phyloP scores from a whole-genome alignment of 2,113 vertebrate genomes.

The Uria aalge region DNA sequence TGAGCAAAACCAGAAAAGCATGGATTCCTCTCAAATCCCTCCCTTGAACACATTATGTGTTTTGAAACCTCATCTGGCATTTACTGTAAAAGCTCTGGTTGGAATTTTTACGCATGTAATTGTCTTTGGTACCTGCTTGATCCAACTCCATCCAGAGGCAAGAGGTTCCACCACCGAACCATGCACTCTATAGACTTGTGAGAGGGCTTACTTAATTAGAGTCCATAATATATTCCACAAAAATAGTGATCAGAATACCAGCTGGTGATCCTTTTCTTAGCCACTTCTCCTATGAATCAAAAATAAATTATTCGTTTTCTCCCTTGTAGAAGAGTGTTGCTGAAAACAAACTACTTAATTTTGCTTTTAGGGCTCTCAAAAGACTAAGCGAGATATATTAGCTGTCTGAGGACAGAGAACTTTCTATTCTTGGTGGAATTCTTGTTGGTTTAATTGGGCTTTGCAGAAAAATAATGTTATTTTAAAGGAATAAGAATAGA shows the following conservation, averaged over 20 bases:
- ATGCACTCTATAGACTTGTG: neutral
- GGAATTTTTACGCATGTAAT: neutral
- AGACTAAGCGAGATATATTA: constrained; percentile 15
- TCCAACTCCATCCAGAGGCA: neutral
- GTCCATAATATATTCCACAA: neutral
- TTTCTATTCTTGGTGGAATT: constrained; percentile 44
- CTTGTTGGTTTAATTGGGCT: constrained; percentile 50
- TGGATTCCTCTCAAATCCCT: neutral
- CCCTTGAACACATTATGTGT: neutral
- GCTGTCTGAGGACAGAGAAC: constrained; percentile 36
- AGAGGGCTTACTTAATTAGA: neutral
- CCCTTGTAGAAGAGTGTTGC: neutral
- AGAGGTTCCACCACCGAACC: neutral
- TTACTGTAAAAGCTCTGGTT: neutral
- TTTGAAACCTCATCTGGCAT: neutral
- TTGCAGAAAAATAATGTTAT: constrained; percentile 29
- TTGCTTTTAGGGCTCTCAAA: constrained; percentile 41
- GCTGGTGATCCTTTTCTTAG: neutral
- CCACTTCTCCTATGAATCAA: constrained; percentile 14
- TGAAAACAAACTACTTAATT: constrained; percentile 55
- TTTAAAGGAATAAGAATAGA: constrained; percentile 21
- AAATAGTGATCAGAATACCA: constrained; percentile 1
- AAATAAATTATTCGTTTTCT: constrained; percentile 27
- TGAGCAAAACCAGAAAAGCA: neutral
- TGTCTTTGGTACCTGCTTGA: neutral